Conservation (phyloP, 2,888 invertebrate species). For the Ormyrus labotus region DNA sequence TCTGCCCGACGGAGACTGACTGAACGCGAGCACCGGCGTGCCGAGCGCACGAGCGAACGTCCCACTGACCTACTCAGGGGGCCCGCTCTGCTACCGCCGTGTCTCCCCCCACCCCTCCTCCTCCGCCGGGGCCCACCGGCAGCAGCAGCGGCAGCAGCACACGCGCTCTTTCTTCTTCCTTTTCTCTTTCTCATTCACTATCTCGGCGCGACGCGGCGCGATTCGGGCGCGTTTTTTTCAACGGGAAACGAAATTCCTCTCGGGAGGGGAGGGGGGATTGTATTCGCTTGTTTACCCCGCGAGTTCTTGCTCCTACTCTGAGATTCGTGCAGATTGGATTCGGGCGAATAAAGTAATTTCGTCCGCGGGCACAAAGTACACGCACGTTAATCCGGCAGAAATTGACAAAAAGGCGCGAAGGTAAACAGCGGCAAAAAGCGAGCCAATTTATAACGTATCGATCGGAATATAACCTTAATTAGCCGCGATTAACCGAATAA, state of each 20-base stretch:
- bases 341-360: no score
- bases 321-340: no score
- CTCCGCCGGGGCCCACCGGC: background rate
- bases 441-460: no score
- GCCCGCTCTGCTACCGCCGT: constrained; percentile 41
- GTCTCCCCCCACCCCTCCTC: constrained; percentile 43
- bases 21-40: constrained; percentile 65
- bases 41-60: constrained; percentile 68
- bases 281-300: constrained; percentile 35
- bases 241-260: constrained; percentile 53
- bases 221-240: constrained; percentile 52
- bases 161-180: constrained; percentile 2
- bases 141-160: background rate
- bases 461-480: no score
- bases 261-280: constrained; percentile 25
- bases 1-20: constrained; percentile 74
- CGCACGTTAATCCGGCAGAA: no score
- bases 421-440: no score
- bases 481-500: no score
- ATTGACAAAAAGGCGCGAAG: no score
- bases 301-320: background rate
- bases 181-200: constrained; percentile 45
- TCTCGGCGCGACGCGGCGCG: constrained; percentile 28
- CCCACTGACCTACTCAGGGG: constrained; percentile 74
- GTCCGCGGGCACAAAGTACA: no score